Base-by-base conservation (phyloP, 2,888 invertebrate genomes). In the Lasiommata megera region DNA sequence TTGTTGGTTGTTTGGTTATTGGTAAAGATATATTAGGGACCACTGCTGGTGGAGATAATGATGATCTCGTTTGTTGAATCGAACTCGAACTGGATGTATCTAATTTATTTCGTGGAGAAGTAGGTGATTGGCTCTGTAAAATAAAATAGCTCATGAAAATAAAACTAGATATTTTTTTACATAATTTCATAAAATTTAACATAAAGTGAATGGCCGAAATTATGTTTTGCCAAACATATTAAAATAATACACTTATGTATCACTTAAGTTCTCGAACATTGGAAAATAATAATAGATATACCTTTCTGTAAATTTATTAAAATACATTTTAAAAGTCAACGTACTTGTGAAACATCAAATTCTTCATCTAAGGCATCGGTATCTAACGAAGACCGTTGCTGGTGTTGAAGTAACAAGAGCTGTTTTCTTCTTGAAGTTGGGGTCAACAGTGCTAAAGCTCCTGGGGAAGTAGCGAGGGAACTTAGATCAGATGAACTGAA, bases 311-410 rank as follows among this genome's bases (percentile, higher is more conserved):
- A 31, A 34, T n/a, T n/a, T n/a, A n/a, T n/a, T n/a, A n/a, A 34
- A 9, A 11, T 34, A 34, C 12, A 54, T 36, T 14, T 34, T 6
- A 36, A 34, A 43, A 14, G 16, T 38, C 11, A 11, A 47, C 47
- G 37, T 82, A 92, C 92, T 75, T 93, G 93, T 62, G 93, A 93
- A 40, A 91, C 91, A 75, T 93, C 92, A 70, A 93, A 92, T 79
- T 95, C 94, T 72, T 94, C 94, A 65, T 96, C 96, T 58, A 96
- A 86, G 16, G 94, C 95, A 74, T 96, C 96, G 0, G 96, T 96
- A 74, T 96, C 96, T 83, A 96, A 93, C 11, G 96, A 96, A 58
- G 96, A 96, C 64, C 96, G 90, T 80, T 96, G 96, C 75, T 96
- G 96, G 78, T 96, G 96, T 76, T 96, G 96, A 52, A 96, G 82